These are phyloP conservation scores for Tiaroga cobitis DNA, from an alignment of 2,797 vertebrate species.

Conservation along the genomic window DNA sequence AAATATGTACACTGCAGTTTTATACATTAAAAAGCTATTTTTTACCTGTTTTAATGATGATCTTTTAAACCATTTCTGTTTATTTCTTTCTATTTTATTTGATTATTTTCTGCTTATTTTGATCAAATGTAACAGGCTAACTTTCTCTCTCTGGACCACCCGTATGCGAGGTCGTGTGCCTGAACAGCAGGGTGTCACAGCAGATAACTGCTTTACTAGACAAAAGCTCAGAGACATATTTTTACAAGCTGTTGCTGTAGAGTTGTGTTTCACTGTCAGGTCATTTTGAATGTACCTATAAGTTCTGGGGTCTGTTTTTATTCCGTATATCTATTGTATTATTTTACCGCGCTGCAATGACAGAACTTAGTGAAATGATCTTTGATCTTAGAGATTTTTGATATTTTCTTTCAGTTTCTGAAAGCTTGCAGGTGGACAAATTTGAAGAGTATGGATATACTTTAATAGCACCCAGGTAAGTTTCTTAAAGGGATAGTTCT, in stretches of 20 bases:
- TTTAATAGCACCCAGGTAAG: slow-evolving; percentile 91
- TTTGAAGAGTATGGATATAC: slow-evolving; percentile 92
- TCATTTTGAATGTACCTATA: slow-evolving; percentile 2
- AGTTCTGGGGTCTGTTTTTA: background rate
- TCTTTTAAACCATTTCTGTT: background rate
- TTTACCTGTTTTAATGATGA: background rate
- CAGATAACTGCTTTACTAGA: slow-evolving; percentile 21
- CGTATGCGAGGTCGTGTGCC: slow-evolving; percentile 16
- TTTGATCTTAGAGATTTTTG: slow-evolving; percentile 25
- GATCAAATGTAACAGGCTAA: background rate
- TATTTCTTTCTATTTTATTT: background rate
- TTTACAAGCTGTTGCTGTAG: slow-evolving; percentile 14
- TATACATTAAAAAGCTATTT: too few species aligned
- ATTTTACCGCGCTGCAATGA: background rate
- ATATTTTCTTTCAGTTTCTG: slow-evolving; percentile 82
- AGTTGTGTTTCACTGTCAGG: slow-evolving; percentile 6
- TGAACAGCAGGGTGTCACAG: slow-evolving; percentile 38
- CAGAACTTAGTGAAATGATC: background rate
- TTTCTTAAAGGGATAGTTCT: slow-evolving; percentile 17
- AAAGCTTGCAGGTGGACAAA: slow-evolving; percentile 85
- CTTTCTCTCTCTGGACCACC: slow-evolving; percentile 5
- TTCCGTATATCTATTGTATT: background rate
- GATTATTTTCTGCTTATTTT: background rate
- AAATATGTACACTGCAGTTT: background rate
- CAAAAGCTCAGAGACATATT: slow-evolving; percentile 31